A percentile compares a stretch with the other conserved stretches of the same genome.
These are phyloP conservation scores for Ophion obscuratus DNA, from an alignment of 2,888 invertebrate species.

Conservation along the genomic window DNA sequence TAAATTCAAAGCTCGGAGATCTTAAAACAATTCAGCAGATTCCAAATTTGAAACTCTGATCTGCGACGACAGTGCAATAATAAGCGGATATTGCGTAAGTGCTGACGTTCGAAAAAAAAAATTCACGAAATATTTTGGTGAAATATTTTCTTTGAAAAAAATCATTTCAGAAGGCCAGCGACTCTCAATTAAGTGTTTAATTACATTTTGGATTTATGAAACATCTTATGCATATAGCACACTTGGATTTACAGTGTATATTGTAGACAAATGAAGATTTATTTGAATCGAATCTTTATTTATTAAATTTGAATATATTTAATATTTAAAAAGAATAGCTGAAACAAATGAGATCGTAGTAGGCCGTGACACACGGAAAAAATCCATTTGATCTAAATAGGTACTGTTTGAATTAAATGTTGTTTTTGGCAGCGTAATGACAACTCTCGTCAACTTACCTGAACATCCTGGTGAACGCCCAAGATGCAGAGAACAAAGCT, in stretches of 20 bases:
- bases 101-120: conserved; percentile 9
- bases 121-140: conserved; percentile 30
- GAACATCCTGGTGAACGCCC: conserved; percentile 90
- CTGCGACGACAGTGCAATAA: not conserved
- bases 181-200: no score
- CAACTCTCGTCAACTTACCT: conserved; percentile 81
- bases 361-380: no score
- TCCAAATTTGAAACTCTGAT: not conserved
- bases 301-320: no score
- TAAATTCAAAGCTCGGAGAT: not conserved
- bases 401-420: no score
- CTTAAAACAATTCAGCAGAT: not conserved
- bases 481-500: conserved; percentile 92
- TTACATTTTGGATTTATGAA: no score
- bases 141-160: not conserved
- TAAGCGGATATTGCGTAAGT: not conserved
- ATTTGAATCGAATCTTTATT: no score
- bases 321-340: no score
- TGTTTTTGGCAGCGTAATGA: not conserved
- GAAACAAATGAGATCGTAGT: no score
- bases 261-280: no score
- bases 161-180: not conserved
- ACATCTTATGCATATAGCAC: no score
- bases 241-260: no score
- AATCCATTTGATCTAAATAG: no score